Conservation (phyloP, 2,797 vertebrate genomes). For the Heterohyrax brucei region DNA sequence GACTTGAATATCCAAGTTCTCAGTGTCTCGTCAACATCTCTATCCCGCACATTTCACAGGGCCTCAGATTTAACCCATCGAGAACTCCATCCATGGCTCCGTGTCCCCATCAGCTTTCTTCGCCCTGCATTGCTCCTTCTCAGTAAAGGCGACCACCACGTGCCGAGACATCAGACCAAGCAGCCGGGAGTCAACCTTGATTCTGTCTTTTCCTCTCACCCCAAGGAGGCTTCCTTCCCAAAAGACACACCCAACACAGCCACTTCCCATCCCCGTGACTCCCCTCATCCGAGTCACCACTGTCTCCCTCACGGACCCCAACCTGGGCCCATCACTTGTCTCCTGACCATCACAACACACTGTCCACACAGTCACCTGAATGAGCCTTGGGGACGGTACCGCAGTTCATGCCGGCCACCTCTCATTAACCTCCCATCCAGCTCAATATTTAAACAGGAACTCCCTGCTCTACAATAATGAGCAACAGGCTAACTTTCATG, state of each 20-base stretch:
- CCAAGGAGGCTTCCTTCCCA: not conserved
- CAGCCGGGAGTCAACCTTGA: not conserved
- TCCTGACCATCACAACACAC: not conserved
- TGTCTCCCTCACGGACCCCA: not conserved
- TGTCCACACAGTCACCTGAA: not conserved
- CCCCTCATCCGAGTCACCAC: not conserved
- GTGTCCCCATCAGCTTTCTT: not conserved
- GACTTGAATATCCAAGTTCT: not conserved
- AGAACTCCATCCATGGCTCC: not conserved
- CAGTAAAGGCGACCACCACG: not conserved
- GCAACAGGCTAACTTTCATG: slow-evolving; percentile 14
- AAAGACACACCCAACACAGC: not conserved
- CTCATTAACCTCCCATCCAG: not conserved
- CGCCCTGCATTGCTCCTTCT: not conserved
- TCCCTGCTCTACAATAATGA: not conserved
- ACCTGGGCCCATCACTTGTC: not conserved
- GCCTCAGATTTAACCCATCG: not conserved
- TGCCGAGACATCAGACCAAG: not conserved
- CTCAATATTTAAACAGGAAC: not conserved
- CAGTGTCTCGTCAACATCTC: not conserved
- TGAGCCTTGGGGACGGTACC: not conserved
- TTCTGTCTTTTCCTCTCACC: not conserved
- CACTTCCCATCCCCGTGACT: not conserved
- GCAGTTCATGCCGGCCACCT: not conserved
- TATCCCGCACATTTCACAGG: not conserved